Conservation (phyloP, 2,797 vertebrate species). For the Rhynchotus rufescens region DNA sequence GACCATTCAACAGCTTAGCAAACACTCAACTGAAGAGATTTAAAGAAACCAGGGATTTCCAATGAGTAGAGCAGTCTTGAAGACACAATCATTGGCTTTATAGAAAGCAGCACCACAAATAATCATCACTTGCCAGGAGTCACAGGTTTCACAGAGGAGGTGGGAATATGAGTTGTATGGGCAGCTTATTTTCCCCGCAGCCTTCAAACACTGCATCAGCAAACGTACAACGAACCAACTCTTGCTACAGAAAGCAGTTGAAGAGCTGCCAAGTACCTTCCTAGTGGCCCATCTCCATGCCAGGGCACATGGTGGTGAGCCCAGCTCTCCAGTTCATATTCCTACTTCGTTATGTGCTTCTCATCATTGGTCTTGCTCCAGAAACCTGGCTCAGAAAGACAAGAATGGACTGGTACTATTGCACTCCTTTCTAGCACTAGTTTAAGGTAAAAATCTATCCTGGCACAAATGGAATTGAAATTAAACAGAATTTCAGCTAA, state of each 20-base stretch:
- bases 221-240: background rate
- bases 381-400: background rate
- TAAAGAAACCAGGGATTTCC: background rate
- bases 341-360: fast-evolving
- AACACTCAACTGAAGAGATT: background rate
- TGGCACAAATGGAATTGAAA: background rate
- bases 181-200: background rate
- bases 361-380: background rate
- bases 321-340: background rate
- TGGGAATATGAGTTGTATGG: background rate
- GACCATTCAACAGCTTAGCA: background rate
- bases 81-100: background rate
- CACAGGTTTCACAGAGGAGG: background rate
- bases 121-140: background rate
- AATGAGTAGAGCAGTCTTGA: background rate
- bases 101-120: background rate
- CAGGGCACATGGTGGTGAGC: fast-evolving
- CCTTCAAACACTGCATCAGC: background rate
- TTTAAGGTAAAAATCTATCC: background rate
- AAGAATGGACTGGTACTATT: background rate
- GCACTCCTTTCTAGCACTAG: background rate
- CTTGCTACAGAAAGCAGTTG: background rate
- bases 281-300: background rate
- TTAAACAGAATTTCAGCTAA: background rate
- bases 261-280: background rate